Evolutionary conservation across 2,113 vertebrate species (phyloP), one percentile per base, ranked within the genome.

Genomic region (Apodemus speciosus): DNA sequence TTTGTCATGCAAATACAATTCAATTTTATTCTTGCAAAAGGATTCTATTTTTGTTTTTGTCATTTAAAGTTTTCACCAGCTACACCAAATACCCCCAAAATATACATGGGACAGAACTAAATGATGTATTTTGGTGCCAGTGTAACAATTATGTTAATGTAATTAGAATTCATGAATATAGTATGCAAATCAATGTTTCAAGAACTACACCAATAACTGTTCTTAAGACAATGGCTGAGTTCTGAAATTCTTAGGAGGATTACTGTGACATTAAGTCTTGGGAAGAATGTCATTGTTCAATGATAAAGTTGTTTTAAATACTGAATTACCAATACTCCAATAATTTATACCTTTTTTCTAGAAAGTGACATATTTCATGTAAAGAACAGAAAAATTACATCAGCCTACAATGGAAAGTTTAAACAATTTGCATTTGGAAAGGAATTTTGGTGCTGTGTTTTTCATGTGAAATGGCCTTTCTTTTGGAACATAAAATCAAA

Each of bases 111-210:
- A 60, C 77, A 91, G 14, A 95, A 89, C 23, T 92, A n/a, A 86
- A 92, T 93, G 95, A 90, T 69, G 60, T 89, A 94, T 95, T 90
- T 91, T 90, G 94, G 96, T 84, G 6, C 23, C 0, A 72, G 40
- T 62, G 15, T 51, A 69, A 92, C 62, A 96, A 85, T 95, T 97
- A 97, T 95, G 95, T 64, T 97, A 97, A 97, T 98, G 75, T 96
- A 97, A 97, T 97, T 97, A 97, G 87, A 43, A 86, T 94, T 96
- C 94, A 92, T 92, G 90, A 97, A 96, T 95, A 96, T 71, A 93
- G 60, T 95, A 93, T 93, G 60, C 94, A 97, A 97, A 98, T 98
- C 73, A 96, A 97, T 95, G 88, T 96, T 94, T 90, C 60, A 77
- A 91, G 73, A 95, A 90, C 30, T 76, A 92, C 49, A 93, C 88